phyloP scores from a whole-genome alignment of 2,113 vertebrate species.

The Neolamprologus ventralis region DNA sequence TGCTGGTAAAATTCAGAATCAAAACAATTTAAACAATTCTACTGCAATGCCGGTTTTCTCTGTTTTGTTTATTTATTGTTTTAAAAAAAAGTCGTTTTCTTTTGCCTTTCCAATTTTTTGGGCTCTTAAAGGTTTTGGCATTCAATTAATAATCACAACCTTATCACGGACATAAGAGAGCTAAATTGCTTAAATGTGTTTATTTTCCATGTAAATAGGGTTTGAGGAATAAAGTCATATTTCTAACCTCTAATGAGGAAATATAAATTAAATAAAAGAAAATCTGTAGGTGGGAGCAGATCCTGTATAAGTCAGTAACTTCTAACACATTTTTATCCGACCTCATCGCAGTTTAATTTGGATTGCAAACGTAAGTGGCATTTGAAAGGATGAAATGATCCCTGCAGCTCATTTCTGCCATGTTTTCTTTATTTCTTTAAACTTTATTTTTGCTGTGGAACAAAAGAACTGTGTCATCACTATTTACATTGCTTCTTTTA shows the following conservation, averaged over 20 bases:
- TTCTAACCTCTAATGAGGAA: not conserved
- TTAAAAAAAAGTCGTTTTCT: not conserved
- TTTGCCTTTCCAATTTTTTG: not conserved
- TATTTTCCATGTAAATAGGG: not conserved
- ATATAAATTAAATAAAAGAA: not conserved
- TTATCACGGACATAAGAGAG: not conserved
- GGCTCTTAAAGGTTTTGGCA: not conserved
- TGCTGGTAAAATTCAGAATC: not conserved
- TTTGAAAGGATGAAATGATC: not conserved
- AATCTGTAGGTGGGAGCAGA: not conserved
- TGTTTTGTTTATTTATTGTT: not conserved
- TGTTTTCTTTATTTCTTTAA: not conserved
- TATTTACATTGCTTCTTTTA: not conserved
- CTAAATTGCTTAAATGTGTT: not conserved
- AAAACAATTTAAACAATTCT: not conserved
- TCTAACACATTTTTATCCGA: not conserved
- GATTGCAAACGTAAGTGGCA: not conserved
- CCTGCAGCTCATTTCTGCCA: not conserved
- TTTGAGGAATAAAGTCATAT: not conserved
- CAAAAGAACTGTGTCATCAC: not conserved
- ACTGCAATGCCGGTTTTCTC: not conserved
- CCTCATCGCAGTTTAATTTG: not conserved
- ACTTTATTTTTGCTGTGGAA: not conserved
- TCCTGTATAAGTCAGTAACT: not conserved
- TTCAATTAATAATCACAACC: not conserved